Percentiles rank a stretch among this genome's conserved stretches.
Evolutionary conservation across 2,113 vertebrate species (phyloP).

Genomic region (Salvelinus fontinalis): DNA sequence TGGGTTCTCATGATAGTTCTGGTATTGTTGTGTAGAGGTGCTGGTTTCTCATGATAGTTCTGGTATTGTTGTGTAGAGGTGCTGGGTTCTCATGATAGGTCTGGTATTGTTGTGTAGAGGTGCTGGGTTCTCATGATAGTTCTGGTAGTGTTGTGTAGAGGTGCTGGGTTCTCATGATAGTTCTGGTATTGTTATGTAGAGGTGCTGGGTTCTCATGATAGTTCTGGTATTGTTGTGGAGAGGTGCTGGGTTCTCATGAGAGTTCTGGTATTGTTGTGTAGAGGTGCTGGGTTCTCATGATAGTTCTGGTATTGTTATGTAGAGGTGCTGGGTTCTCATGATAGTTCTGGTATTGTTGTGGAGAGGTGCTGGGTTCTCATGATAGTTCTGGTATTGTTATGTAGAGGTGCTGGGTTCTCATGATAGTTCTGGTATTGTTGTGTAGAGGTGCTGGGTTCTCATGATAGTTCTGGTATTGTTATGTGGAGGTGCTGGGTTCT

Average conservation of each 20-base stretch:
- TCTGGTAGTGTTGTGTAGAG: constrained; percentile 28
- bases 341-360: constrained; percentile 27
- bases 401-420: constrained; percentile 28
- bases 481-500: no score
- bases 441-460: constrained; percentile 31
- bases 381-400: constrained; percentile 47
- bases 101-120: constrained; percentile 33
- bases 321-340: constrained; percentile 25
- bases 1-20: constrained; percentile 49
- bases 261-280: constrained; percentile 27
- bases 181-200: constrained; percentile 35
- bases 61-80: constrained; percentile 7
- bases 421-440: constrained; percentile 37
- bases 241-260: constrained; percentile 23
- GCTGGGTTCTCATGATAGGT: constrained; percentile 47
- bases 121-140: constrained; percentile 24
- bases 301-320: constrained; percentile 42
- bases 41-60: constrained; percentile 35
- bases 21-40: constrained; percentile 31
- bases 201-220: constrained; percentile 24
- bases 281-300: constrained; percentile 40
- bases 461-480: constrained; percentile 40
- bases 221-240: constrained; percentile 10
- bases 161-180: constrained; percentile 45
- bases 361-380: constrained; percentile 33